These are phyloP conservation scores for Apodemia mormo DNA, from an alignment of 2,888 invertebrate genomes.

Conservation along the genomic window DNA sequence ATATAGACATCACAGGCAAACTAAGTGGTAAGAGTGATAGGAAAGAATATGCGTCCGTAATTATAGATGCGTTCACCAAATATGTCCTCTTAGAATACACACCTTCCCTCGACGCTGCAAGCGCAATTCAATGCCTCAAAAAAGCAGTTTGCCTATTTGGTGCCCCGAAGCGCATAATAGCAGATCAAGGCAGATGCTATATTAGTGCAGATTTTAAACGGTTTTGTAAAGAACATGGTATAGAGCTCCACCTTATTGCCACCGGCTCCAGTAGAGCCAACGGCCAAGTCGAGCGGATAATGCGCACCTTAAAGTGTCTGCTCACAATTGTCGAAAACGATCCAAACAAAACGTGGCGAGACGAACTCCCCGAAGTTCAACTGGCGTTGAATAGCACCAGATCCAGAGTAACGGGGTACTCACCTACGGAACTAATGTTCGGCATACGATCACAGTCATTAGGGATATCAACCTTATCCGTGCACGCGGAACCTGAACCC, in stretches of 20 bases:
- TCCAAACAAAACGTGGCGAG: slow-evolving; percentile 32
- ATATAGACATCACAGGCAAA: slow-evolving; percentile 42
- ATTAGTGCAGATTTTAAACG: slow-evolving; percentile 25
- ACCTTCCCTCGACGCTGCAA: slow-evolving; percentile 21
- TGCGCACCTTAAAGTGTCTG: slow-evolving; percentile 38
- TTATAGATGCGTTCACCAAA: slow-evolving; percentile 42
- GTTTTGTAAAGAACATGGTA: slow-evolving; percentile 29
- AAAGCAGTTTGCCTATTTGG: slow-evolving; percentile 35
- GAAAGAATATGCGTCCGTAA: slow-evolving; percentile 30
- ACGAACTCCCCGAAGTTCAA: slow-evolving; percentile 36
- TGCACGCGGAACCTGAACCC: not conserved
- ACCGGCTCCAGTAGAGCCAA: slow-evolving; percentile 30
- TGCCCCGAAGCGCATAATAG: slow-evolving; percentile 31
- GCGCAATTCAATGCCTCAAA: slow-evolving; percentile 33
- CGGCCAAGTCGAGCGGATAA: slow-evolving; percentile 7
- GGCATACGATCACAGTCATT: not conserved
- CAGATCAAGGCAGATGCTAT: slow-evolving; percentile 28
- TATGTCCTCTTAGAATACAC: slow-evolving; percentile 38
- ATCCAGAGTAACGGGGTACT: slow-evolving; percentile 34
- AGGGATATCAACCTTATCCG: not conserved
- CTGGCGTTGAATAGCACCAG: slow-evolving; percentile 38
- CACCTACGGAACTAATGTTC: slow-evolving; percentile 36
- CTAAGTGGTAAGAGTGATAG: slow-evolving; percentile 42
- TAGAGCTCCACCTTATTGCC: slow-evolving; percentile 40
- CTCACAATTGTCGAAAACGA: slow-evolving; percentile 33